phyloP scores from a whole-genome alignment of 2,888 invertebrate species.

The Hofmannophila pseudospretella region DNA sequence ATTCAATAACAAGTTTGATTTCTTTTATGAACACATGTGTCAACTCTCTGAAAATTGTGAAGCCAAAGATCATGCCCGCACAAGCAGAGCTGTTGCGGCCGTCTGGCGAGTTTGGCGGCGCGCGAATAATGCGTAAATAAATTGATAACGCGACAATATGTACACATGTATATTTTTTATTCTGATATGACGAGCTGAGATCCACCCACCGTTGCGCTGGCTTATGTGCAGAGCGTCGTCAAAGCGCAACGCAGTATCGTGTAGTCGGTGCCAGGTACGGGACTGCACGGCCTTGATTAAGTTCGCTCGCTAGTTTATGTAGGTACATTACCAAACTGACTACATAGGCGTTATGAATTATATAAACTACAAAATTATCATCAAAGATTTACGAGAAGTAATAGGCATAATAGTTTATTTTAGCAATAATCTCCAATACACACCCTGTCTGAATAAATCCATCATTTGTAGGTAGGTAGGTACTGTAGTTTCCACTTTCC shows the following conservation, averaged over 20 bases:
- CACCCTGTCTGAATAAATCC: slow-evolving; percentile 55
- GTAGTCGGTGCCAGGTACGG: slow-evolving; percentile 58
- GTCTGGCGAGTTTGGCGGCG: background rate
- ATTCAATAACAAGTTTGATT: no score
- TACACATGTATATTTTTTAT: background rate
- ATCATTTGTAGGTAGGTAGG: no score
- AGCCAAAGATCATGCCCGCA: no score
- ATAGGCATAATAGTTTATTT: background rate
- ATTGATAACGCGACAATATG: background rate
- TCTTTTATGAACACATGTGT: no score
- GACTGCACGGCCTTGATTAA: slow-evolving; percentile 63
- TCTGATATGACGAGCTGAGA: background rate
- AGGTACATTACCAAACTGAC: slow-evolving; percentile 27
- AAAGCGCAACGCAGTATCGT: slow-evolving; percentile 8
- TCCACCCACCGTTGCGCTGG: slow-evolving; percentile 9
- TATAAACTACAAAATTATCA: slow-evolving; percentile 7
- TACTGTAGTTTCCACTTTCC: no score
- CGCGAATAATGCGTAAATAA: background rate
- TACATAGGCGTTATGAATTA: slow-evolving; percentile 28
- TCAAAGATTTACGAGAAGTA: background rate
- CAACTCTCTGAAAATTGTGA: no score
- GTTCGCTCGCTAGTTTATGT: slow-evolving; percentile 48
- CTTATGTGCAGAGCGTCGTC: slow-evolving; percentile 9
- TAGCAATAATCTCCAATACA: slow-evolving; percentile 11
- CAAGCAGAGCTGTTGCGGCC: no score